A percentile compares a stretch with the other conserved stretches of the same genome.
Conservation (phyloP, 1,140 invertebrate species). For the Drosophila micromelanica region DNA sequence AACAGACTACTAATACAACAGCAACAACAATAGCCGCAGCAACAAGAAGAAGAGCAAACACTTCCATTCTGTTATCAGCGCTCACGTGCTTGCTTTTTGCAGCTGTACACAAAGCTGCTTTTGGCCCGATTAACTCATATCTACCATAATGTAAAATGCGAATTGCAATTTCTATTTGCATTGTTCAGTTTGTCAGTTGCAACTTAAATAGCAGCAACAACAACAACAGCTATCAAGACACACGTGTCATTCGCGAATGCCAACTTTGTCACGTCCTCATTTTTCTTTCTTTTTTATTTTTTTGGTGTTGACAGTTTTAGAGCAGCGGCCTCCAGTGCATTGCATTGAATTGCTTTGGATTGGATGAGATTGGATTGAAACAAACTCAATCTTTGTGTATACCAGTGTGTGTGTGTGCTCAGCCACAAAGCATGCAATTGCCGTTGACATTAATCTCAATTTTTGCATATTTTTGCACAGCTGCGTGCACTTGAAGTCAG, state of each 20-base stretch:
- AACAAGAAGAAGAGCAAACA: conserved; percentile 23
- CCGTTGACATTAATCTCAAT: conserved; percentile 74
- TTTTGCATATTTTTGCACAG: conserved; percentile 74
- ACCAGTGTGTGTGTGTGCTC: background rate
- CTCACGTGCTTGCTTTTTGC: conserved; percentile 64
- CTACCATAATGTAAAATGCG: conserved; percentile 31
- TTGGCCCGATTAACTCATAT: conserved; percentile 50
- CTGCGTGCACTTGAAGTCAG: conserved; percentile 53
- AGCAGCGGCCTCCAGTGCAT: conserved; percentile 39
- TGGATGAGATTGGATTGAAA: conserved; percentile 20
- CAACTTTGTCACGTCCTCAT: conserved; percentile 75
- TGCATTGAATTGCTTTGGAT: conserved; percentile 28
- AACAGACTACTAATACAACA: conserved; percentile 29
- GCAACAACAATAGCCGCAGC: conserved; percentile 16
- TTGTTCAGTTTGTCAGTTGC: conserved; percentile 38
- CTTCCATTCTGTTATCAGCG: conserved; percentile 63
- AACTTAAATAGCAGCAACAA: conserved; percentile 10
- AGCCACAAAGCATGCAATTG: conserved; percentile 16
- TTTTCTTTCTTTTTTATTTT: conserved; percentile 5
- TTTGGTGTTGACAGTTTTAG: conserved; percentile 58
- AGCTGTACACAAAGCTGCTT: conserved; percentile 5
- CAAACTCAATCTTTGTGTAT: conserved; percentile 14
- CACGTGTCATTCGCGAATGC: conserved; percentile 74
- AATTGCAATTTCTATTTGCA: conserved; percentile 32
- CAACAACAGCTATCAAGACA: conserved; percentile 37